Evolutionary conservation across 2,113 vertebrate genomes (phyloP).

Genomic region (Todiramphus saurophagus): DNA sequence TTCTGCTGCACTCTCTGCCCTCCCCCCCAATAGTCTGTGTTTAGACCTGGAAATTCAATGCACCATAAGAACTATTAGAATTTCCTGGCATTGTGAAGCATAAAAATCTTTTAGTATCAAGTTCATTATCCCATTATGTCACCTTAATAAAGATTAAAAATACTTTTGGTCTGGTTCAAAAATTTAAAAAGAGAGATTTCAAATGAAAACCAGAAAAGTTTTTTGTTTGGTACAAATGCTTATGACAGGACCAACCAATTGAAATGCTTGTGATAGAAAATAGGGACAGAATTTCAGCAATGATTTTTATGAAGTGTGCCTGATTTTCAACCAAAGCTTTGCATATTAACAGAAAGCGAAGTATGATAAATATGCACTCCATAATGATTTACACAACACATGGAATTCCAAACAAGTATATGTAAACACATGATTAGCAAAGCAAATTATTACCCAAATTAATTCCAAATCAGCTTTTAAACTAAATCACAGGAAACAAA

Average conservation of each 20-base stretch:
- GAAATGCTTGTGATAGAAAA: background rate
- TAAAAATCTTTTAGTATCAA: slow-evolving; percentile 6
- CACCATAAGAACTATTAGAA: slow-evolving; percentile 31
- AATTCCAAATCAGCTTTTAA: slow-evolving; percentile 48
- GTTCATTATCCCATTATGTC: background rate
- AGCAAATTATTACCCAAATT: slow-evolving; percentile 51
- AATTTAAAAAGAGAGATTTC: background rate
- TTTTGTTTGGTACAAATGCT: background rate
- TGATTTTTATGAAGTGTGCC: background rate
- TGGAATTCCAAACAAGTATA: slow-evolving; percentile 35
- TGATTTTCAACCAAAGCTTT: background rate
- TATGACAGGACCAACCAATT: background rate
- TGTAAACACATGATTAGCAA: slow-evolving; percentile 56
- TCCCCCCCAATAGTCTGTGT: background rate
- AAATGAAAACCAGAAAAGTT: background rate
- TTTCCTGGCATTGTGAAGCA: background rate
- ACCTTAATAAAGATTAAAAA: background rate
- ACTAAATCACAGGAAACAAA: slow-evolving; percentile 11
- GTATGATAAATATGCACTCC: background rate
- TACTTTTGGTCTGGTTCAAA: background rate
- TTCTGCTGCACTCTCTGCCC: background rate
- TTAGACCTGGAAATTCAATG: slow-evolving; percentile 47
- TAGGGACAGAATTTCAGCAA: background rate
- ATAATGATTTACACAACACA: slow-evolving; percentile 27
- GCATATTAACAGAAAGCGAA: background rate